phyloP scores from a whole-genome alignment of 1,140 invertebrate species.

The Lordiphosa clarofinis region DNA sequence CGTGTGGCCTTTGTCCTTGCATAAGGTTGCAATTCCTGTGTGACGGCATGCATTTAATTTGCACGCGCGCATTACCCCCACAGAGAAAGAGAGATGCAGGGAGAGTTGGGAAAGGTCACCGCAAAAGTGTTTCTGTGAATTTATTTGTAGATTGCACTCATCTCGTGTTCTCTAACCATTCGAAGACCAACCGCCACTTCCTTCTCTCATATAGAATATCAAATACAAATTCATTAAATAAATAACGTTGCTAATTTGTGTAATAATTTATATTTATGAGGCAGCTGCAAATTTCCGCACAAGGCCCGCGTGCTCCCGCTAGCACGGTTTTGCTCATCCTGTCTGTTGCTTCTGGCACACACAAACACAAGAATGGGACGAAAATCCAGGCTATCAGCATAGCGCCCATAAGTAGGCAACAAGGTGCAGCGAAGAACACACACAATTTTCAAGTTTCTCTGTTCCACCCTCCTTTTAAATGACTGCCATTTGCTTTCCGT shows the following conservation, averaged over 20 bases:
- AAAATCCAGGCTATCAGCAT: not conserved
- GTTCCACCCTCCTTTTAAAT: conserved; percentile 39
- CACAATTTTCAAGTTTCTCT: conserved; percentile 21
- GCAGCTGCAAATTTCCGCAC: conserved; percentile 55
- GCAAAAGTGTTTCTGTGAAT: too few relatives aligned
- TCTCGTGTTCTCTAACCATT: too few relatives aligned
- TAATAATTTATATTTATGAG: conserved; percentile 71
- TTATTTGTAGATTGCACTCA: too few relatives aligned
- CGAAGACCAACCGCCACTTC: conserved; percentile 9
- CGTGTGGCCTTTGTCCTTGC: conserved; percentile 6
- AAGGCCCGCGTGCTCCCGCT: conserved; percentile 10
- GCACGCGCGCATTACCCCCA: not conserved
- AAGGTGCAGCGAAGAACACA: not conserved
- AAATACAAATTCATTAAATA: conserved; percentile 67
- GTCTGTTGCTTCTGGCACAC: conserved; percentile 24
- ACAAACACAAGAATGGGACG: not conserved
- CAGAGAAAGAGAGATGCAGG: not conserved
- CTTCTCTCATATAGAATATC: conserved; percentile 9
- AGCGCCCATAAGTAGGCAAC: conserved; percentile 49
- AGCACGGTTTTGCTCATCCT: conserved; percentile 16
- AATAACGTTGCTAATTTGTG: conserved; percentile 68
- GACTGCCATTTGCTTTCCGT: conserved; percentile 71
- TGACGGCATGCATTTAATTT: conserved; percentile 1
- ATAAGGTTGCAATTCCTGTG: conserved; percentile 10
- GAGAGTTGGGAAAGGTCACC: too few relatives aligned